Evolutionary conservation across 2,888 invertebrate species (phyloP).

Genomic region (Neoascia interrupta): DNA sequence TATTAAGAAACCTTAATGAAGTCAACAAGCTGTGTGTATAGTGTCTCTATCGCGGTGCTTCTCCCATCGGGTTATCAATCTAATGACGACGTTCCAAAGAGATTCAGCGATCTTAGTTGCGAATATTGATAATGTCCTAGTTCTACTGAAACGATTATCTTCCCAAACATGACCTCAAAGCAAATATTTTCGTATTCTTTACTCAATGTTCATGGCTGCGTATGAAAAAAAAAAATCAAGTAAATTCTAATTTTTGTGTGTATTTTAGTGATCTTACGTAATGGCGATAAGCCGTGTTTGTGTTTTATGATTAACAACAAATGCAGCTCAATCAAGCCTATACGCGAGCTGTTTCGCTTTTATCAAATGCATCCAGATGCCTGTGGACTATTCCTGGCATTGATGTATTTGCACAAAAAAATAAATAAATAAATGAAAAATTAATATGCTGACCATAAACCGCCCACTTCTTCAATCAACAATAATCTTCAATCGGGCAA

Average conservation of each 20-base stretch:
- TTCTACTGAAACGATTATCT: conserved; percentile 14
- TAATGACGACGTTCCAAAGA: background rate
- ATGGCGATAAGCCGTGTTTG: conserved; percentile 32
- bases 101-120: background rate
- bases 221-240: background rate
- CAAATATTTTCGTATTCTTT: conserved; percentile 5
- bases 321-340: conserved; percentile 2
- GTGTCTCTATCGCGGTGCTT: background rate
- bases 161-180: conserved; percentile 20
- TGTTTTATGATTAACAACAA: background rate
- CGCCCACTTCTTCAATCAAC: conserved; percentile 36
- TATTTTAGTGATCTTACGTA: conserved; percentile 51
- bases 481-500: background rate
- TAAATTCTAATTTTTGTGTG: background rate
- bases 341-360: conserved; percentile 1
- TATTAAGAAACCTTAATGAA: no score
- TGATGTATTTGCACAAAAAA: background rate
- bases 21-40: no score
- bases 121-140: conserved; percentile 1
- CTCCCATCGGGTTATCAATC: background rate
- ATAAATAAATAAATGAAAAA: background rate
- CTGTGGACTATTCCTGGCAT: conserved; percentile 3
- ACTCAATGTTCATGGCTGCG: no score
- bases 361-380: conserved; percentile 44
- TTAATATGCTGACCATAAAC: conserved; percentile 3